These are phyloP conservation scores for Rhagoletis pomonella DNA, from an alignment of 1,140 invertebrate genomes.

Conservation along the genomic window DNA sequence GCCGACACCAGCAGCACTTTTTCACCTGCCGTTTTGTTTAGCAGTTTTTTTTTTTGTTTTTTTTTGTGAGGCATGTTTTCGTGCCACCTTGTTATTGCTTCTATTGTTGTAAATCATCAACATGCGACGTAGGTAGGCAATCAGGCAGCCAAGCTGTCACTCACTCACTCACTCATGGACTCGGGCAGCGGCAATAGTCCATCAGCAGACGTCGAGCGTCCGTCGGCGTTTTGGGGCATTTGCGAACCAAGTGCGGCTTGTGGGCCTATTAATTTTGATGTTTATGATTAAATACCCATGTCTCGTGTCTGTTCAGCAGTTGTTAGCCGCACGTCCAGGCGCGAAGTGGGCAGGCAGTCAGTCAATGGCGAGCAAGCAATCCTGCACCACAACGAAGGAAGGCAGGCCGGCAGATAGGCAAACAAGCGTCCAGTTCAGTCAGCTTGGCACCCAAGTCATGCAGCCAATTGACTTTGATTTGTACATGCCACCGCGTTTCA, in stretches of 20 bases:
- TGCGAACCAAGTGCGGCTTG: slow-evolving; percentile 38
- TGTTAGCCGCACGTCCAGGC: slow-evolving; percentile 41
- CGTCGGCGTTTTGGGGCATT: slow-evolving; percentile 7
- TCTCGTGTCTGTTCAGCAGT: slow-evolving; percentile 28
- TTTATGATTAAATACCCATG: slow-evolving; percentile 52
- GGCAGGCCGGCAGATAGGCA: background rate
- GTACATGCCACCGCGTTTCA: slow-evolving; percentile 30
- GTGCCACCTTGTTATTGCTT: slow-evolving; percentile 9
- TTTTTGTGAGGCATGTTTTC: slow-evolving; percentile 35
- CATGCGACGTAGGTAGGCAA: slow-evolving; percentile 48
- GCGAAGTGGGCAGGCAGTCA: background rate
- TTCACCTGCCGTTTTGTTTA: slow-evolving; percentile 22
- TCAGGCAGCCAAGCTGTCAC: slow-evolving; percentile 45
- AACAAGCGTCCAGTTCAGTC: background rate
- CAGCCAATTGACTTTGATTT: slow-evolving; percentile 47
- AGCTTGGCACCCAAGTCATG: background rate
- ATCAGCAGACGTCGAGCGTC: background rate
- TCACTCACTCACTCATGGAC: slow-evolving; percentile 14
- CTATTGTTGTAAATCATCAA: slow-evolving; percentile 46
- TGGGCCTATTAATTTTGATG: slow-evolving; percentile 51
- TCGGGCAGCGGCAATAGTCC: background rate
- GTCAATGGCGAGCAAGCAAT: background rate
- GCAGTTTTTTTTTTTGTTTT: background rate
- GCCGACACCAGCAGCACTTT: background rate
- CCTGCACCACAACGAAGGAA: background rate